These are phyloP conservation scores for Ricordea florida DNA, from an alignment of 92 coral and sea anemone species.

Conservation along the genomic window DNA sequence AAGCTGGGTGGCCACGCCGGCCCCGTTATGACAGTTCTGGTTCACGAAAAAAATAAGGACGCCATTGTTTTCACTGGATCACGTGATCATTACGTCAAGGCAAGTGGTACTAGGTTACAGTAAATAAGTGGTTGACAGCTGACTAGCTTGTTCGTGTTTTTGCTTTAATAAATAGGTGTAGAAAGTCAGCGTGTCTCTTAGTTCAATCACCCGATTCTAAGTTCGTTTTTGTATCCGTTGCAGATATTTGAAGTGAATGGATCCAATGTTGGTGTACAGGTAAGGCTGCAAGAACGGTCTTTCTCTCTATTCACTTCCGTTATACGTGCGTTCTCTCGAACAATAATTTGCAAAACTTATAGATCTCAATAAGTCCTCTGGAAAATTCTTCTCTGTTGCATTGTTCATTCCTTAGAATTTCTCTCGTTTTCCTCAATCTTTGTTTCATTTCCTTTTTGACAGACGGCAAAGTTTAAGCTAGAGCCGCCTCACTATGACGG, in stretches of 20 bases:
- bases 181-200: too few relatives aligned
- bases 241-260: constrained; percentile 89
- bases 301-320: too few relatives aligned
- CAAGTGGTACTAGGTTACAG: too few relatives aligned
- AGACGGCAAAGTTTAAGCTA: constrained; percentile 86
- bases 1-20: constrained; percentile 97
- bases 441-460: not conserved
- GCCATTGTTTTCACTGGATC: constrained; percentile 92
- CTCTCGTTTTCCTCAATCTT: too few relatives aligned
- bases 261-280: constrained; percentile 90
- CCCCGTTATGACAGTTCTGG: constrained; percentile 85
- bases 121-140: not conserved
- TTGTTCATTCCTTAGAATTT: too few relatives aligned
- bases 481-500: constrained; percentile 99
- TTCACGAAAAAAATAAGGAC: constrained; percentile 69
- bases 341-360: too few relatives aligned
- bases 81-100: constrained; percentile 98
- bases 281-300: too few relatives aligned
- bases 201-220: not conserved
- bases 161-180: too few relatives aligned
- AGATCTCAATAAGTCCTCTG: too few relatives aligned
- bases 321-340: too few relatives aligned
- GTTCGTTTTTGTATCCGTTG: not conserved
- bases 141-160: not conserved
- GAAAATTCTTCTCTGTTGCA: not conserved